Evolutionary conservation across 2,113 vertebrate genomes (phyloP).

Genomic region (Formicarius rufipectus): DNA sequence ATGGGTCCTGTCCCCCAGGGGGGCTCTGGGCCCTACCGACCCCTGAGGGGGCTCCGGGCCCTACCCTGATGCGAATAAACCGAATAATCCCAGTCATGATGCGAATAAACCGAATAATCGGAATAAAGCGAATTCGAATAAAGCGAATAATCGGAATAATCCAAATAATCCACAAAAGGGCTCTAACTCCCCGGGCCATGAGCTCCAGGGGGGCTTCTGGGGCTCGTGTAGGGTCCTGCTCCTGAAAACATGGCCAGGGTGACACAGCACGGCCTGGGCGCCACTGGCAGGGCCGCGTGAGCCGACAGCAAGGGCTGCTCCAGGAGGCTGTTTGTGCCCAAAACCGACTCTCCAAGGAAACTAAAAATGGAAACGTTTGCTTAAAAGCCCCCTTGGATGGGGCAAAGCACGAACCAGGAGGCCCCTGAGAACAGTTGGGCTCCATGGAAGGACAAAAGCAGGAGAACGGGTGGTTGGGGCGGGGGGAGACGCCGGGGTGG

Average conservation of each 20-base stretch:
- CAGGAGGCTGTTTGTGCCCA: neutral
- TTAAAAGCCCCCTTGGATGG: fast-evolving
- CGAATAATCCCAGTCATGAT: neutral
- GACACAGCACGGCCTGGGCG: neutral
- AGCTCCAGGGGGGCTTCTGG: neutral
- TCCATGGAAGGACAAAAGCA: neutral
- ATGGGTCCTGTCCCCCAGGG: neutral
- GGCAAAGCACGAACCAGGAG: fast-evolving
- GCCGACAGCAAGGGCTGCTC: neutral
- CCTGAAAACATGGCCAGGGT: fast-evolving
- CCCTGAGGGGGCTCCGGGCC: neutral
- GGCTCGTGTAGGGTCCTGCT: fast-evolving
- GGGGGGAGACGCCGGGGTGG: neutral
- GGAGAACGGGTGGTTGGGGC: fast-evolving
- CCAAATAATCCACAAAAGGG: neutral
- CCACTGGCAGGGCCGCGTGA: fast-evolving
- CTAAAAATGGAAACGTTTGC: fast-evolving
- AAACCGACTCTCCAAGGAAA: fast-evolving
- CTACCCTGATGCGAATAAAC: neutral
- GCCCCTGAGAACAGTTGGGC: neutral
- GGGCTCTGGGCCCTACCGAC: neutral
- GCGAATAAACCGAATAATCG: neutral
- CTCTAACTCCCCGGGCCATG: neutral
- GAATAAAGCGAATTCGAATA: neutral
- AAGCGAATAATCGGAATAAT: neutral